Conservation (phyloP, 2,888 invertebrate species). For the Tetrapedia diversipes region DNA sequence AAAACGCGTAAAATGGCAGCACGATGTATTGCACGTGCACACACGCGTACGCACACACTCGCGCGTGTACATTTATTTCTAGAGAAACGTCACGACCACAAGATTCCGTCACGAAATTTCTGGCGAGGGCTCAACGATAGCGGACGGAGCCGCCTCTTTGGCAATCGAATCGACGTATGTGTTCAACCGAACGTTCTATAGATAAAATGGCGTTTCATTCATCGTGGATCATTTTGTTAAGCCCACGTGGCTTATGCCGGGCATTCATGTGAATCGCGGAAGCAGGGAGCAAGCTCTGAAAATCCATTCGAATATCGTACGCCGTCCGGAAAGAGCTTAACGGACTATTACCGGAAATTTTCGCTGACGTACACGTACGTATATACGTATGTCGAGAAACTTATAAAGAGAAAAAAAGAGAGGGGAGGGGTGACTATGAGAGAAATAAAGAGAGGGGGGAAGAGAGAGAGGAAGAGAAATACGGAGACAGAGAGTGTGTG, state of each 20-base stretch:
- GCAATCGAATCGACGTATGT: constrained; percentile 28
- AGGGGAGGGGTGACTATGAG: too few species aligned
- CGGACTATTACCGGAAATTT: constrained; percentile 60
- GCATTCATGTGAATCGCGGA: constrained; percentile 50
- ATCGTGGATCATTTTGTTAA: constrained; percentile 70
- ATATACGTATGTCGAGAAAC: too few species aligned
- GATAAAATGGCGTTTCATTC: constrained; percentile 68
- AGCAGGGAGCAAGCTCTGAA: constrained; percentile 51
- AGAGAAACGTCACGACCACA: constrained; percentile 53
- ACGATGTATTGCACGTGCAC: constrained; percentile 4
- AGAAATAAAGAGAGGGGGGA: too few species aligned
- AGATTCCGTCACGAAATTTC: constrained; percentile 48
- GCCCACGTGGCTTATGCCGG: constrained; percentile 53
- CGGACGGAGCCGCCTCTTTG: constrained; percentile 16
- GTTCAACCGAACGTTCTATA: constrained; percentile 25
- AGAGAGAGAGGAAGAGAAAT: too few species aligned
- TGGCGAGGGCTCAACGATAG: constrained; percentile 55
- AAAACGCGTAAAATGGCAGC: constrained; percentile 42
- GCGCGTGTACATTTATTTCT: constrained; percentile 51
- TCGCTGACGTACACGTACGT: constrained; percentile 60
- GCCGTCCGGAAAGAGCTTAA: constrained; percentile 58
- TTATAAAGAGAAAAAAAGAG: too few species aligned
- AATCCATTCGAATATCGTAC: constrained; percentile 51
- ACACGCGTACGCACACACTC: not conserved
- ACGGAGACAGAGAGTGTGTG: too few species aligned